These are phyloP conservation scores for Theocolax elegans DNA, from an alignment of 1,140 invertebrate genomes.

Conservation along the genomic window DNA sequence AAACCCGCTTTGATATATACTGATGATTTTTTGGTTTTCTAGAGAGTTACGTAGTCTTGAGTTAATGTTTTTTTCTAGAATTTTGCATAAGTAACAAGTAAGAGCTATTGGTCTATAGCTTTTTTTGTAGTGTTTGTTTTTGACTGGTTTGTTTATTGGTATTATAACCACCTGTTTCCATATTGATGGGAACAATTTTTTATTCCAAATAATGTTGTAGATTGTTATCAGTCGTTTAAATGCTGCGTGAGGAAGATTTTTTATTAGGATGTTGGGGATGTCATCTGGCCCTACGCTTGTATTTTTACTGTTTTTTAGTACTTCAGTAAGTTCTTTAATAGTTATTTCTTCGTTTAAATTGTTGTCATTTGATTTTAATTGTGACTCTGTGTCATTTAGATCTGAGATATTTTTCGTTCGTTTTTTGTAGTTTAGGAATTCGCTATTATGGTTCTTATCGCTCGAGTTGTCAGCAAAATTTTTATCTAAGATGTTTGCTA, in stretches of 20 bases:
- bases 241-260: constrained; percentile 42
- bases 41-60: too few relatives aligned
- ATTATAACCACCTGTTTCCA: constrained; percentile 54
- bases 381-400: neutral
- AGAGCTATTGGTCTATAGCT: constrained; percentile 56
- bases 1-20: too few relatives aligned
- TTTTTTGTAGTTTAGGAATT: constrained; percentile 46
- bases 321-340: neutral
- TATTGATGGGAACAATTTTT: constrained; percentile 45
- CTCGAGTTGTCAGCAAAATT: constrained; percentile 49
- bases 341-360: neutral
- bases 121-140: constrained; percentile 43
- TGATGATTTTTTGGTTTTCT: too few relatives aligned
- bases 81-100: too few relatives aligned
- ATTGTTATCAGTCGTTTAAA: constrained; percentile 43
- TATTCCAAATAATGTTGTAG: constrained; percentile 48
- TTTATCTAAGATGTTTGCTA: constrained; percentile 45
- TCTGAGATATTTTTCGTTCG: neutral
- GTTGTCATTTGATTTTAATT: too few relatives aligned
- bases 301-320: constrained; percentile 18
- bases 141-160: constrained; percentile 54
- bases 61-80: too few relatives aligned
- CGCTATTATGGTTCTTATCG: constrained; percentile 42
- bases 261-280: constrained; percentile 44
- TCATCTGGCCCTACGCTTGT: constrained; percentile 45